phyloP scores from a whole-genome alignment of 2,888 invertebrate species.

The Euspilapteryx auroguttella region DNA sequence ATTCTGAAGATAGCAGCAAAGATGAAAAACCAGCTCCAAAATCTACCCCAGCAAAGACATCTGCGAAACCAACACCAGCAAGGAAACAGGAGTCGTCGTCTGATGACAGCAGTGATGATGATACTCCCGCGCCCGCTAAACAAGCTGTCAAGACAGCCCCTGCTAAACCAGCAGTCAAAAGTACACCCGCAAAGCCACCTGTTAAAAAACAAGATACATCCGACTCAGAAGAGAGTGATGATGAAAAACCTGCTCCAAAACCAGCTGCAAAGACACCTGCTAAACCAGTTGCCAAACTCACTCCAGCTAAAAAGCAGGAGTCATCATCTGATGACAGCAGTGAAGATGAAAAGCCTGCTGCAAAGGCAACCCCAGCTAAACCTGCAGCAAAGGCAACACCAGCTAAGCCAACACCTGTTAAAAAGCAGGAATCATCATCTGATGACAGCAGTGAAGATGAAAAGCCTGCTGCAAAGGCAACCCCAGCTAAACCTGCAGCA shows the following conservation, averaged over 20 bases:
- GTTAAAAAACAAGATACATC: slow-evolving; percentile 11
- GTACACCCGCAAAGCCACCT: not conserved
- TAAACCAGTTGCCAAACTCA: slow-evolving; percentile 15
- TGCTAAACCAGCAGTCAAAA: slow-evolving; percentile 8
- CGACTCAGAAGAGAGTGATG: slow-evolving; percentile 14
- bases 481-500: not conserved
- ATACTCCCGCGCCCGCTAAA: slow-evolving; percentile 12
- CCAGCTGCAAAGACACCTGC: slow-evolving; percentile 11
- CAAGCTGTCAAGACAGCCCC: slow-evolving; percentile 6
- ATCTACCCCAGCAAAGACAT: not conserved
- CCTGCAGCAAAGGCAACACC: slow-evolving; percentile 7
- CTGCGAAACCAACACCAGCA: slow-evolving; percentile 10
- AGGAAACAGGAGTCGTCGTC: slow-evolving; percentile 21
- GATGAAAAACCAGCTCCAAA: slow-evolving; percentile 9
- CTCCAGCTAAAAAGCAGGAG: slow-evolving; percentile 16
- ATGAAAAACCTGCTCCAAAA: slow-evolving; percentile 6
- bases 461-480: slow-evolving; percentile 1
- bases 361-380: slow-evolving; percentile 11
- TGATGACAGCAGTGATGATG: slow-evolving; percentile 18
- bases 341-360: slow-evolving; percentile 24
- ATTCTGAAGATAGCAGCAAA: slow-evolving; percentile 16
- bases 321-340: slow-evolving; percentile 24
- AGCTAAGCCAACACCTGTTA: slow-evolving; percentile 6
- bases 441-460: slow-evolving; percentile 10
- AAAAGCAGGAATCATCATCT: slow-evolving; percentile 13